Conservation (phyloP, 2,797 vertebrate genomes). For the Nothura maculosa region DNA sequence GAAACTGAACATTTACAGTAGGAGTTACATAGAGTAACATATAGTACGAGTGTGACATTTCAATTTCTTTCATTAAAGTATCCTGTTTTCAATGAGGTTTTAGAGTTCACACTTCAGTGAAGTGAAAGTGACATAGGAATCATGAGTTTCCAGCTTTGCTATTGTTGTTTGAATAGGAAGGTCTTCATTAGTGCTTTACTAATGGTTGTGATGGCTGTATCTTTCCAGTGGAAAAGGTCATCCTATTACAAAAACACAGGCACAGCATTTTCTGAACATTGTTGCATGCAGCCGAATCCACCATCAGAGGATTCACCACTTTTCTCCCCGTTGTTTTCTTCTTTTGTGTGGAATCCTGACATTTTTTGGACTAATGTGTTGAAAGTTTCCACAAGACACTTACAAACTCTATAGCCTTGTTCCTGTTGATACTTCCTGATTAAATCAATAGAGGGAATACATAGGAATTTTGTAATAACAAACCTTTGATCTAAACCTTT, state of each 20-base stretch:
- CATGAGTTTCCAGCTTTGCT: not conserved
- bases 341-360: not conserved
- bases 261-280: constrained; percentile 33
- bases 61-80: not conserved
- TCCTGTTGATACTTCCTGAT: not conserved
- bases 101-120: not conserved
- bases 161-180: constrained; percentile 20
- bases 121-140: not conserved
- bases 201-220: constrained; percentile 15
- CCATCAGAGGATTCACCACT: not conserved
- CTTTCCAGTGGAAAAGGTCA: constrained; percentile 53
- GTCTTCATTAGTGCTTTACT: constrained; percentile 55
- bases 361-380: not conserved
- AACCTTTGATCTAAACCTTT: not conserved
- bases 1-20: not conserved
- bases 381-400: not conserved
- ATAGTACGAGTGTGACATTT: not conserved
- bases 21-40: not conserved
- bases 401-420: not conserved
- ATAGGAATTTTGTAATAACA: not conserved
- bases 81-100: constrained; percentile 5
- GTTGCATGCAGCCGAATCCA: not conserved
- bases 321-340: not conserved
- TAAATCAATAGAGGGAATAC: not conserved
- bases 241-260: constrained; percentile 54